A percentile compares a stretch with the other conserved stretches of the same genome.
Conservation (phyloP, 2,797 vertebrate genomes). For the Mionectes olivaceus region DNA sequence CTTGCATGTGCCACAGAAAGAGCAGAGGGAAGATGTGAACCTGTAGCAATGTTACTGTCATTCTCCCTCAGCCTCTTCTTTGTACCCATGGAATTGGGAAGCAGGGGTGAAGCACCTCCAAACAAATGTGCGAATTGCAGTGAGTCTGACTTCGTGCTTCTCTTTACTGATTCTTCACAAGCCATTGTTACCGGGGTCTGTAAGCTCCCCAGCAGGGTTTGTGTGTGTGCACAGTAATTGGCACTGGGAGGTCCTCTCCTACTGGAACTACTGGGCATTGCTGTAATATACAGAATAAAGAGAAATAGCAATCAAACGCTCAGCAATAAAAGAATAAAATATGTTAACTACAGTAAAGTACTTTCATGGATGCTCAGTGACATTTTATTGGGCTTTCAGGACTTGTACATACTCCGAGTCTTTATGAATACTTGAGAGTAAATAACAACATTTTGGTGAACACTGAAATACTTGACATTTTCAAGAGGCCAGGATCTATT, state of each 20-base stretch:
- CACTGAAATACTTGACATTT: neutral
- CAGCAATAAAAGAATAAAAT: neutral
- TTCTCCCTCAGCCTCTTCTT: neutral
- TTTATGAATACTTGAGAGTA: neutral
- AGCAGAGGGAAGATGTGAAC: neutral
- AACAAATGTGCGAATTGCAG: fast-evolving
- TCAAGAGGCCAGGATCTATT: neutral
- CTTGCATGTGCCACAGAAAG: neutral
- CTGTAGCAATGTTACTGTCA: fast-evolving
- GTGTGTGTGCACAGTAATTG: neutral
- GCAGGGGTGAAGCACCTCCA: neutral
- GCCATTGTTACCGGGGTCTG: fast-evolving
- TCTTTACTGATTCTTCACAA: neutral
- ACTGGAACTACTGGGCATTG: neutral
- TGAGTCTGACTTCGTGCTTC: neutral
- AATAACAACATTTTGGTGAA: neutral
- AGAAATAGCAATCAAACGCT: neutral
- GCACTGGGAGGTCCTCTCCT: neutral
- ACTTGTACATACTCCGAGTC: neutral
- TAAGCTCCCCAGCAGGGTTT: neutral
- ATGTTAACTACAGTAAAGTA: neutral
- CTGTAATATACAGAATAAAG: neutral
- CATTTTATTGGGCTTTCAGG: constrained; percentile 11
- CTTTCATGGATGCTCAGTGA: neutral
- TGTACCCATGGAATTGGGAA: neutral